phyloP scores from a whole-genome alignment of 2,113 vertebrate genomes.

The Amphiprion ocellaris region DNA sequence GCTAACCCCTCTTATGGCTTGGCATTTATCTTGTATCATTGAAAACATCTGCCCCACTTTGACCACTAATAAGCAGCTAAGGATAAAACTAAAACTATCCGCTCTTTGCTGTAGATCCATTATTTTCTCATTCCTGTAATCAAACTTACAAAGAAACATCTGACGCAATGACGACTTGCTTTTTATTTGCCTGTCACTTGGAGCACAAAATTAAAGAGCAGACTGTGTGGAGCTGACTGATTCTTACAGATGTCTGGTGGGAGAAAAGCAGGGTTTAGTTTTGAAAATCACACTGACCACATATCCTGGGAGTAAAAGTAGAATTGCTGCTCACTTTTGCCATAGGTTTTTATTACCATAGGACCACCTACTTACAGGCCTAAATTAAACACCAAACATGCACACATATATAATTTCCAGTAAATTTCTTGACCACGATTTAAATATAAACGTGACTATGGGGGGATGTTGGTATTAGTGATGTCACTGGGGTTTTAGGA shows the following conservation, averaged over 20 bases:
- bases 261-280: constrained; percentile 62
- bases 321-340: constrained; percentile 67
- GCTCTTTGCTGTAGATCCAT: constrained; percentile 79
- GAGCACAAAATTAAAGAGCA: constrained; percentile 76
- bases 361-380: constrained; percentile 81
- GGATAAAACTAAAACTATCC: constrained; percentile 80
- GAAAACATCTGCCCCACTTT: constrained; percentile 83
- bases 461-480: constrained; percentile 71
- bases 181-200: constrained; percentile 76
- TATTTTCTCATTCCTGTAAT: constrained; percentile 83
- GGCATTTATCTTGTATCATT: constrained; percentile 81
- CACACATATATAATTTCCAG: constrained; percentile 66
- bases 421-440: constrained; percentile 70
- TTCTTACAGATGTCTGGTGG: constrained; percentile 57
- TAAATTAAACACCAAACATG: constrained; percentile 69
- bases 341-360: constrained; percentile 67
- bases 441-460: constrained; percentile 74
- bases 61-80: constrained; percentile 85
- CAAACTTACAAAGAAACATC: constrained; percentile 76
- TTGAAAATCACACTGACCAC: constrained; percentile 76
- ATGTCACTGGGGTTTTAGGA: constrained; percentile 76
- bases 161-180: constrained; percentile 70
- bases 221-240: constrained; percentile 67
- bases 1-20: constrained; percentile 63
- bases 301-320: constrained; percentile 72